Conservation (phyloP, 2,888 invertebrate species). For the Cheilosia pagana region DNA sequence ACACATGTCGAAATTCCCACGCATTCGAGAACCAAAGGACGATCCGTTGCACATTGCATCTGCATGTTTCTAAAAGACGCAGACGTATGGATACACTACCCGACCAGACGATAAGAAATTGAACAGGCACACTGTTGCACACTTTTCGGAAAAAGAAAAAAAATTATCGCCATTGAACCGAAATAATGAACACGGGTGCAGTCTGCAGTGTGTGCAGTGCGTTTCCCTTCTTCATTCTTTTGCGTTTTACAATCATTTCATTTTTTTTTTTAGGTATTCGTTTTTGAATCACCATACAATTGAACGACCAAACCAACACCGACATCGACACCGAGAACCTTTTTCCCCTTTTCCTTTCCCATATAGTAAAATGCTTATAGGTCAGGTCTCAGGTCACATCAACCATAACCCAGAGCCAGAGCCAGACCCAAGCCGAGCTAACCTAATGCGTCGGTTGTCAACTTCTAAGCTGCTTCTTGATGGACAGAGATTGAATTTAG, state of each 20-base stretch:
- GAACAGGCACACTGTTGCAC: constrained; percentile 70
- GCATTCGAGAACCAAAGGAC: constrained; percentile 67
- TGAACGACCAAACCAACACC: constrained; percentile 13
- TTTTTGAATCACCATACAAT: constrained; percentile 62
- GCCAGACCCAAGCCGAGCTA: constrained; percentile 30
- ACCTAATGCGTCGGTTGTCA: constrained; percentile 53
- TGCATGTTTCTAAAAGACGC: constrained; percentile 59
- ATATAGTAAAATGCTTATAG: neutral
- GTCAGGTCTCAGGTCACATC: constrained; percentile 51
- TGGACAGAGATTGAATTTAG: constrained; percentile 34
- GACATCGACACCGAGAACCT: constrained; percentile 37
- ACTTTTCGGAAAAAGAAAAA: constrained; percentile 43
- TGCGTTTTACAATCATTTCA: constrained; percentile 44
- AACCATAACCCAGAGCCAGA: constrained; percentile 8
- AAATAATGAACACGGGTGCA: constrained; percentile 64
- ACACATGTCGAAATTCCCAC: constrained; percentile 76
- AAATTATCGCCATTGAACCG: constrained; percentile 65
- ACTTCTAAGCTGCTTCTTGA: constrained; percentile 45
- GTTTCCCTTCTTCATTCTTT: constrained; percentile 47
- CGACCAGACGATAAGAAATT: constrained; percentile 56
- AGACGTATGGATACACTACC: constrained; percentile 39
- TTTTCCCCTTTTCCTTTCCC: constrained; percentile 28
- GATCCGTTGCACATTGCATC: constrained; percentile 72
- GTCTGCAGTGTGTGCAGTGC: constrained; percentile 23
- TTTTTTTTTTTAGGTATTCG: constrained; percentile 28